Percentiles rank a stretch among this genome's conserved stretches.
phyloP scores from a whole-genome alignment of 2,113 vertebrate genomes.

The Ceyx cyanopectus region DNA sequence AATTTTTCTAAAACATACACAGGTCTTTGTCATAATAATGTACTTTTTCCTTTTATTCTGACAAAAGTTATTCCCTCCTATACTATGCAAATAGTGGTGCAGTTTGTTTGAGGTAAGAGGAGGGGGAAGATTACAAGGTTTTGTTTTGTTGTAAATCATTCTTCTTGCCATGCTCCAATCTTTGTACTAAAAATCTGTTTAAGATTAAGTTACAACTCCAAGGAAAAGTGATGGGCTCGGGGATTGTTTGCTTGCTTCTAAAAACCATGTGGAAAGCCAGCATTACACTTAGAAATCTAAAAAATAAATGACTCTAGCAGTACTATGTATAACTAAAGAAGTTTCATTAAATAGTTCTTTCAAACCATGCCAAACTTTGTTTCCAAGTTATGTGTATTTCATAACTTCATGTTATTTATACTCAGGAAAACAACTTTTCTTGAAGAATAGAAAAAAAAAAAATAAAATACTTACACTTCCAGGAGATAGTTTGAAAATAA shows the following conservation, averaged over 20 bases:
- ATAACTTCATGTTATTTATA: constrained; percentile 38
- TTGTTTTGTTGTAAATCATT: constrained; percentile 41
- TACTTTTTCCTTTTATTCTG: background rate
- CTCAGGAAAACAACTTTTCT: constrained; percentile 40
- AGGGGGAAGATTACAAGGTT: background rate
- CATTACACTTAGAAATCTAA: constrained; percentile 28
- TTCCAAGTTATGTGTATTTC: constrained; percentile 38
- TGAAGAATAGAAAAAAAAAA: constrained; percentile 25
- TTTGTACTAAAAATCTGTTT: constrained; percentile 43
- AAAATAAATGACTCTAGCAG: background rate
- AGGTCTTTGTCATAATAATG: background rate
- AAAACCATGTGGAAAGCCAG: background rate
- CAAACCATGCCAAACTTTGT: constrained; percentile 65
- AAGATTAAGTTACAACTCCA: constrained; percentile 35
- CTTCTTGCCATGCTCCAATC: background rate
- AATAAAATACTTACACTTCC: constrained; percentile 59
- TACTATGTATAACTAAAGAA: constrained; percentile 33
- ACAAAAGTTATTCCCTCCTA: constrained; percentile 10
- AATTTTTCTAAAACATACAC: background rate
- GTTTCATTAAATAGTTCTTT: constrained; percentile 54
- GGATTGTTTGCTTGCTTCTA: constrained; percentile 14
- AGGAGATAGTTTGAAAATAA: constrained; percentile 38
- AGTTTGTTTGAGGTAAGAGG: background rate
- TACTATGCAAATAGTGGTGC: background rate
- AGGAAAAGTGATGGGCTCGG: background rate